phyloP scores from a whole-genome alignment of 2,888 invertebrate genomes.

The Rhaphigaster nebulosa region DNA sequence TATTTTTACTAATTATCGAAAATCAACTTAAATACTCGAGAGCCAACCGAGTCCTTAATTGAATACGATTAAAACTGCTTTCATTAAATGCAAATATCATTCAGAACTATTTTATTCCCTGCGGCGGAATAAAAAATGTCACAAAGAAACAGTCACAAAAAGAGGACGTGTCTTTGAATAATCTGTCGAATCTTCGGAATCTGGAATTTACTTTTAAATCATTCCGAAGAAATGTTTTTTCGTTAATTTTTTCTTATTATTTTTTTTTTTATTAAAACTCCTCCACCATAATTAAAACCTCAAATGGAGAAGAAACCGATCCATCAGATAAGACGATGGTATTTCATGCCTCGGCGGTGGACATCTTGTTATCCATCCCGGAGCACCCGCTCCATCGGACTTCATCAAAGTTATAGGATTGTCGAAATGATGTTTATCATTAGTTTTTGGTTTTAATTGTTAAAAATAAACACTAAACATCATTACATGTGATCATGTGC shows the following conservation, averaged over 20 bases:
- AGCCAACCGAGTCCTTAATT: background rate
- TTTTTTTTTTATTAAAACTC: background rate
- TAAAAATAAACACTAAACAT: no score
- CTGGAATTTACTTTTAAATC: constrained; percentile 27
- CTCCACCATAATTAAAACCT: constrained; percentile 40
- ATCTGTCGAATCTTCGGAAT: constrained; percentile 36
- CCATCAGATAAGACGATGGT: constrained; percentile 23
- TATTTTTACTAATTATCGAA: background rate
- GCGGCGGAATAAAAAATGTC: background rate
- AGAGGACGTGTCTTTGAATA: constrained; percentile 22
- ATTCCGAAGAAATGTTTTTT: constrained; percentile 29
- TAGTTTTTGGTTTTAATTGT: background rate
- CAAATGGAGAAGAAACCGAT: constrained; percentile 46
- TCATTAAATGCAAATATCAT: constrained; percentile 48
- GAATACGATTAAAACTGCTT: background rate
- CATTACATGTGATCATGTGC: no score
- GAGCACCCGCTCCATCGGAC: background rate
- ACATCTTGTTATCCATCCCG: constrained; percentile 10
- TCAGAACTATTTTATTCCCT: constrained; percentile 22
- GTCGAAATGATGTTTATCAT: background rate
- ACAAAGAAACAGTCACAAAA: background rate
- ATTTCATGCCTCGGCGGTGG: constrained; percentile 33
- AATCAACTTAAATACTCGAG: background rate
- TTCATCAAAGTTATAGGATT: background rate
- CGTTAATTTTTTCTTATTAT: background rate